Conservation (phyloP, 2,113 vertebrate species). For the Ranitomeya imitator region DNA sequence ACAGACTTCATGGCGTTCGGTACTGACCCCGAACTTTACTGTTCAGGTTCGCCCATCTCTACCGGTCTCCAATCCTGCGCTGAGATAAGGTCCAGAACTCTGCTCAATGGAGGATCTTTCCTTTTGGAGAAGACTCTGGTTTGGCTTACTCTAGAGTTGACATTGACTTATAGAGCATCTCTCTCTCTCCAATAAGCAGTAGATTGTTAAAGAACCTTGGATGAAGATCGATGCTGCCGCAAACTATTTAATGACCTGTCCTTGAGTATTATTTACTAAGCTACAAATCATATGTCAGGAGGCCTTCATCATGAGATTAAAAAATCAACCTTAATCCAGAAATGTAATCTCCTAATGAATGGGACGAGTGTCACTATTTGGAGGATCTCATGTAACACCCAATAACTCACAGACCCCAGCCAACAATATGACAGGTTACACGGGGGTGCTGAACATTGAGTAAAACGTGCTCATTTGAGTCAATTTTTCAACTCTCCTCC, state of each 20-base stretch:
- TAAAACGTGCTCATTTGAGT: background rate
- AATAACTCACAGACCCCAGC: conserved; percentile 24
- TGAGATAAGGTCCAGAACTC: no score
- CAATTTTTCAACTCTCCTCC: background rate
- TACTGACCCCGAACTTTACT: no score
- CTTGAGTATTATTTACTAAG: background rate
- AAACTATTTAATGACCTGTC: background rate
- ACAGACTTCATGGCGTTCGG: no score
- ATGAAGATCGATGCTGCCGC: background rate
- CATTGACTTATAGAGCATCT: no score
- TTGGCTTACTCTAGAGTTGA: no score
- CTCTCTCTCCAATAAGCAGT: no score
- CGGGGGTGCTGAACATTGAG: background rate
- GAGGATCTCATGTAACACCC: conserved; percentile 36
- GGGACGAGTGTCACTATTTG: conserved; percentile 1
- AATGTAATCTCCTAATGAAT: conserved; percentile 19
- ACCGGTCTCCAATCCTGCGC: no score
- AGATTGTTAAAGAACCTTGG: background rate
- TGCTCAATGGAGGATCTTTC: no score
- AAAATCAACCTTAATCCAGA: background rate
- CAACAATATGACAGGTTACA: conserved; percentile 18
- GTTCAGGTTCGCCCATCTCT: no score
- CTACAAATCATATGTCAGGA: background rate
- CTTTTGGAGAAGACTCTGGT: no score
- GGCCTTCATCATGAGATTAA: background rate